phyloP scores from a whole-genome alignment of 2,888 invertebrate species.

The Branchellion lobata region DNA sequence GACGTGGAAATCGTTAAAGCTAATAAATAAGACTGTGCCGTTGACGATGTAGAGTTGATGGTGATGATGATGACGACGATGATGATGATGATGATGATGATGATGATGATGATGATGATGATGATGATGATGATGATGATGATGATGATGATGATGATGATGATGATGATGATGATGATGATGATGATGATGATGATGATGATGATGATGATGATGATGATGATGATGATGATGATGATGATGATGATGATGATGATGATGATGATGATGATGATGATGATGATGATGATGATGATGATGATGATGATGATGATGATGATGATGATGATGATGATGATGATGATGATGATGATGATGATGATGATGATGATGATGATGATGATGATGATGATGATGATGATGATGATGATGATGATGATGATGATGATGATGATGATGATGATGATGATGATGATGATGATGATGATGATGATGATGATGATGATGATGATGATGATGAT shows the following conservation, averaged over 20 bases:
- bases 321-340: not conserved
- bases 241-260: not conserved
- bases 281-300: constrained; percentile 20
- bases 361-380: not conserved
- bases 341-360: not conserved
- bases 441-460: constrained; percentile 39
- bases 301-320: constrained; percentile 18
- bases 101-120: constrained; percentile 20
- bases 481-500: constrained; percentile 24
- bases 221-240: constrained; percentile 11
- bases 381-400: constrained; percentile 5
- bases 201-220: constrained; percentile 22
- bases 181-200: constrained; percentile 35
- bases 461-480: constrained; percentile 32
- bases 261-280: constrained; percentile 32
- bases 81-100: constrained; percentile 16
- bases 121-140: constrained; percentile 23
- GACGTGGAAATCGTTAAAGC: too few relatives aligned
- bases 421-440: constrained; percentile 32
- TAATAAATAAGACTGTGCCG: too few relatives aligned
- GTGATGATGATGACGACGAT: not conserved
- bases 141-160: constrained; percentile 38
- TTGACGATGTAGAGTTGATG: not conserved
- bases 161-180: constrained; percentile 45
- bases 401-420: constrained; percentile 40